Evolutionary conservation across 2,888 invertebrate genomes (phyloP).

Genomic region (Ormyrus thymus): DNA sequence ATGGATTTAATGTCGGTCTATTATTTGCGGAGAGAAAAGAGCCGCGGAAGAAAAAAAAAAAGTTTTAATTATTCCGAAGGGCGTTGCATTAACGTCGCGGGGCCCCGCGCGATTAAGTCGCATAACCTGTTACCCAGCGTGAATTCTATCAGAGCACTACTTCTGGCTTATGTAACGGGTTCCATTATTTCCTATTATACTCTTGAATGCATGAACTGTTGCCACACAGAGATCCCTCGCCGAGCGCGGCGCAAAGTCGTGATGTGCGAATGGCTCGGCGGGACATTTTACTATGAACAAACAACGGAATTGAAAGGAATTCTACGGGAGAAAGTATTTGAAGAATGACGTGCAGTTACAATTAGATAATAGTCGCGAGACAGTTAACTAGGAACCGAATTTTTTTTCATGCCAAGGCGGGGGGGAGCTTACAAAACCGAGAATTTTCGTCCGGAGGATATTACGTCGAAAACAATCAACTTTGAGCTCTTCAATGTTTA

Average conservation of each 20-base stretch:
- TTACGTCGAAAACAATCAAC: neutral
- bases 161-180: constrained; percentile 18
- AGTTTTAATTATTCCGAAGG: too few species aligned
- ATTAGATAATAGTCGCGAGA: constrained; percentile 47
- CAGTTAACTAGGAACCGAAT: constrained; percentile 6
- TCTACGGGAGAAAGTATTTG: constrained; percentile 30
- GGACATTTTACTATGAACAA: constrained; percentile 13
- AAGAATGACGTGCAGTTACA: constrained; percentile 26
- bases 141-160: too few species aligned
- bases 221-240: neutral
- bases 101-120: too few species aligned
- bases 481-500: neutral
- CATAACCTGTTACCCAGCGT: too few species aligned
- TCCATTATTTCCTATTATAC: neutral
- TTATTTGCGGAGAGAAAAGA: too few species aligned
- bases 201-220: neutral
- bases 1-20: too few species aligned
- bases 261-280: neutral
- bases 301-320: constrained; percentile 41
- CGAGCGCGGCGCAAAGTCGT: constrained; percentile 20
- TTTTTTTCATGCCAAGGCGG: neutral
- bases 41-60: too few species aligned
- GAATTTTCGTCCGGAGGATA: neutral
- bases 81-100: too few species aligned
- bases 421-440: constrained; percentile 2